Evolutionary conservation across 2,113 vertebrate species (phyloP).

Genomic region (Clupea harengus): DNA sequence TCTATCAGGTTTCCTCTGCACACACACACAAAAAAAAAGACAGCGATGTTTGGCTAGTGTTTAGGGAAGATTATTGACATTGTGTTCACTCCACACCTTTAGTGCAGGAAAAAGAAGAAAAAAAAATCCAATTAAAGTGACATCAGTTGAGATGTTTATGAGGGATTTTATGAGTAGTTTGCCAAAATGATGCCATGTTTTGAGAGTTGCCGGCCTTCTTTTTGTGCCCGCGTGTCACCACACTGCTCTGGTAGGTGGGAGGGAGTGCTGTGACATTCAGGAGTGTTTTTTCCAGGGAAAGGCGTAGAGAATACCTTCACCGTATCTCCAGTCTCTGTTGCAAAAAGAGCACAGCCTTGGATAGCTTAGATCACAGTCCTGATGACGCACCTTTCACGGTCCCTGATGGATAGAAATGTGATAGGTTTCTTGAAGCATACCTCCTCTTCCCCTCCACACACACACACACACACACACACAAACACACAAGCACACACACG

Average conservation of each 20-base stretch:
- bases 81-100: not conserved
- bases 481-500: not conserved
- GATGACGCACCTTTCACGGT: constrained; percentile 20
- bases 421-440: constrained; percentile 18
- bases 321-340: not conserved
- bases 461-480: constrained; percentile 6
- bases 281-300: not conserved
- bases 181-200: not conserved
- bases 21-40: not conserved
- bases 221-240: not conserved
- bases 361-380: constrained; percentile 14
- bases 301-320: not conserved
- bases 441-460: not conserved
- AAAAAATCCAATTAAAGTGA: not conserved
- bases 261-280: not conserved
- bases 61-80: not conserved
- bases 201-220: not conserved
- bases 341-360: constrained; percentile 4
- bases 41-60: not conserved
- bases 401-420: constrained; percentile 25
- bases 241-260: not conserved
- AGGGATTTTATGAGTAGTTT: not conserved
- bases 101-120: not conserved
- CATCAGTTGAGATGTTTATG: not conserved
- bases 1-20: not conserved